Conservation (phyloP, 2,113 vertebrate species). For the Ictidomys tridecemlineatus region DNA sequence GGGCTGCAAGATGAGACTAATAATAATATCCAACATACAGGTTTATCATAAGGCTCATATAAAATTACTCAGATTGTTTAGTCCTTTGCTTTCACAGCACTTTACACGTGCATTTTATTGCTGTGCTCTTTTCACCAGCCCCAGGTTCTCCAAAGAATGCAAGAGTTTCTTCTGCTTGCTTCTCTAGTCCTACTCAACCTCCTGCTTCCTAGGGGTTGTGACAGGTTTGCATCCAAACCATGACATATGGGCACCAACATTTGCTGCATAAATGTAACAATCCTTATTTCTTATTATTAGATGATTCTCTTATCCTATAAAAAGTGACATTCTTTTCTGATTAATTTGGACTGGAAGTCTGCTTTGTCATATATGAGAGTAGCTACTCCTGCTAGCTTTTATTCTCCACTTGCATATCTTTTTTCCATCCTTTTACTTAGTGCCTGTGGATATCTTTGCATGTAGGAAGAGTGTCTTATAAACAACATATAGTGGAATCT, state of each 20-base stretch:
- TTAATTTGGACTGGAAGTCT: no score
- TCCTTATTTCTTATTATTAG: neutral
- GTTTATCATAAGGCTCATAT: neutral
- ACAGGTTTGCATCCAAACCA: neutral
- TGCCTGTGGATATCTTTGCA: no score
- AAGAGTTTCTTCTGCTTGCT: neutral
- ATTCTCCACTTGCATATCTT: no score
- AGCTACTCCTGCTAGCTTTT: no score
- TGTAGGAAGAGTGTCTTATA: no score
- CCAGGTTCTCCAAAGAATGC: neutral
- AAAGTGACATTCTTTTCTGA: no score
- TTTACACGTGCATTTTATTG: fast-evolving
- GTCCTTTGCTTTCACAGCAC: neutral
- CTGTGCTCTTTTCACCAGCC: neutral
- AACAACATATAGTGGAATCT: no score
- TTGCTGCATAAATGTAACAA: no score
- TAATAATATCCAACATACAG: neutral
- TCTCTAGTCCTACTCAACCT: neutral
- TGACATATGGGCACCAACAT: no score
- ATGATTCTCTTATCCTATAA: no score
- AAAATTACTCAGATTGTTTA: neutral
- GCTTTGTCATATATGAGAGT: no score
- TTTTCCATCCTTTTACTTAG: no score
- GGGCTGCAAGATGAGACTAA: neutral
- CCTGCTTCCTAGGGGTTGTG: neutral